Conservation (phyloP, 2,888 invertebrate genomes). For the Carabus problematicus region DNA sequence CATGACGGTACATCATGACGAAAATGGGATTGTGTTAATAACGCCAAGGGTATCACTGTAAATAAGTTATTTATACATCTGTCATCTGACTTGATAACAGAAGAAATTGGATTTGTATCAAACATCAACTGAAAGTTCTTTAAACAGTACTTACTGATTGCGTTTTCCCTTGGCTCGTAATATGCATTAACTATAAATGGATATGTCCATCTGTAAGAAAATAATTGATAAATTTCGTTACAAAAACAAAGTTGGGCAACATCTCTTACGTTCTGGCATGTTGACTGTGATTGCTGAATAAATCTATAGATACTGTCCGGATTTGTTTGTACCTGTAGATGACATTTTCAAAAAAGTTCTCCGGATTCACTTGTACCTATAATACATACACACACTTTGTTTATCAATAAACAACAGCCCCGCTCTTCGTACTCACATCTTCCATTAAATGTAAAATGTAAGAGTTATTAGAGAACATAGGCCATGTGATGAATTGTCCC, state of each 20-base stretch:
- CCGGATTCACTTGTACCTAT: conserved; percentile 56
- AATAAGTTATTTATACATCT: conserved; percentile 15
- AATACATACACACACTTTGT: conserved; percentile 13
- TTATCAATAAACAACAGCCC: too few species aligned
- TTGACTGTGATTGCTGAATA: conserved; percentile 36
- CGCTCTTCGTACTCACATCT: conserved; percentile 18
- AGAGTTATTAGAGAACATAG: conserved; percentile 45
- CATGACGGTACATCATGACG: conserved; percentile 60
- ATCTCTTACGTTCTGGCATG: conserved; percentile 28
- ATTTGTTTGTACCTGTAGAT: conserved; percentile 56
- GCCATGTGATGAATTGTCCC: conserved; percentile 60
- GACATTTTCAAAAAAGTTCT: conserved; percentile 59
- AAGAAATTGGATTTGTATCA: too few species aligned
- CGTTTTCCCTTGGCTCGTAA: conserved; percentile 62
- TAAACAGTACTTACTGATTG: conserved; percentile 56
- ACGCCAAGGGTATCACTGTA: conserved; percentile 61
- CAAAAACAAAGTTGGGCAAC: background rate
- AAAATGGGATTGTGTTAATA: conserved; percentile 62
- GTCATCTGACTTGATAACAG: background rate
- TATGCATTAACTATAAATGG: conserved; percentile 35
- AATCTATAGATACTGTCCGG: conserved; percentile 49
- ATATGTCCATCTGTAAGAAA: conserved; percentile 29
- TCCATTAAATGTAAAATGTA: conserved; percentile 26
- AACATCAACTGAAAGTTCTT: too few species aligned
- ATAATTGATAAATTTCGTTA: conserved; percentile 3